These are phyloP conservation scores for Toxotes jaculatrix DNA, from an alignment of 2,113 vertebrate species.

Conservation along the genomic window DNA sequence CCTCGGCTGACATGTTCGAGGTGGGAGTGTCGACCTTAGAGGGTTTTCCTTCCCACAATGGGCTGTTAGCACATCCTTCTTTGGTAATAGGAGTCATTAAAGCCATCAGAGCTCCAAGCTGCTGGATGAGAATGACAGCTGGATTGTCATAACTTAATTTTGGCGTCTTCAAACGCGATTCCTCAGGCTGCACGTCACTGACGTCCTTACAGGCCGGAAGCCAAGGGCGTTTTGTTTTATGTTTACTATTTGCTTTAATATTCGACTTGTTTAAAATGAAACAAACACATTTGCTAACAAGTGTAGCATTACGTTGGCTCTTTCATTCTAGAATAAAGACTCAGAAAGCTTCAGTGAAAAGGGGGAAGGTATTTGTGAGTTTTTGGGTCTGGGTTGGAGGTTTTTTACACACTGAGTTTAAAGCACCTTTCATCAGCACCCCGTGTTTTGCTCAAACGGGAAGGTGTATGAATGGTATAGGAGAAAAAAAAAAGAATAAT, in stretches of 20 bases:
- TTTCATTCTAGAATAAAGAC: neutral
- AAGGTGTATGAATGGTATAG: neutral
- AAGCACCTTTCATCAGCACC: neutral
- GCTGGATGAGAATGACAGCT: neutral
- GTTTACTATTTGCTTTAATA: neutral
- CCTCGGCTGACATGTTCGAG: neutral
- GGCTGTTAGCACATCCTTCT: neutral
- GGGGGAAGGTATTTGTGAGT: neutral
- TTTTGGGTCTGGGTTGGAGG: neutral
- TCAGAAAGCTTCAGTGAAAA: neutral
- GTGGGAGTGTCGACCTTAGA: neutral
- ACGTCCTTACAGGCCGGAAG: neutral
- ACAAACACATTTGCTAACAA: neutral
- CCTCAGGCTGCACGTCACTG: neutral
- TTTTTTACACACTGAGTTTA: neutral
- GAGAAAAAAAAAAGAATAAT: slow-evolving; percentile 2
- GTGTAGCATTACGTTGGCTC: neutral
- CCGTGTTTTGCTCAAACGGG: neutral
- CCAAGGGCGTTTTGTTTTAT: neutral
- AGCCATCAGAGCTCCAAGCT: slow-evolving; percentile 4
- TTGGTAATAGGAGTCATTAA: slow-evolving; percentile 11
- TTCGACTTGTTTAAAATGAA: neutral
- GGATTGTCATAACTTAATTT: slow-evolving; percentile 8
- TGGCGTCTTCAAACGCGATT: neutral
- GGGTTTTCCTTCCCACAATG: neutral